These are phyloP conservation scores for Benitochromis conjunctus DNA, from an alignment of 2,113 vertebrate genomes.

Conservation along the genomic window DNA sequence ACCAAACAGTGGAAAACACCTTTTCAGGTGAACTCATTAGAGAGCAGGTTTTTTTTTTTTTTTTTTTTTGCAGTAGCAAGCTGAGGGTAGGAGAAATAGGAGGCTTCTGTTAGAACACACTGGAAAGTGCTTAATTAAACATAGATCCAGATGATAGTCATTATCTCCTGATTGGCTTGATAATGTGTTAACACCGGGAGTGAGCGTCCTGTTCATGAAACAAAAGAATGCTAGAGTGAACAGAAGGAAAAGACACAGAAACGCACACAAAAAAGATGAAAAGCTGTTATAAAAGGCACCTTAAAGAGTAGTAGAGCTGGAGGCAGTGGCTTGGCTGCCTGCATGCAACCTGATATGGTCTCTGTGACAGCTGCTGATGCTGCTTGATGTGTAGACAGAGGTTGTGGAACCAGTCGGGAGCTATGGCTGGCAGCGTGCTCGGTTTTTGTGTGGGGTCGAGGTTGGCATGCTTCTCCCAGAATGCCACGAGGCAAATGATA, in stretches of 20 bases:
- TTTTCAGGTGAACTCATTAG: slow-evolving; percentile 72
- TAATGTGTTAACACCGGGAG: slow-evolving; percentile 21
- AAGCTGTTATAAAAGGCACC: slow-evolving; percentile 31
- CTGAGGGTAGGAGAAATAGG: slow-evolving; percentile 52
- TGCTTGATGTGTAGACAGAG: slow-evolving; percentile 45
- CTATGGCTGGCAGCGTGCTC: background rate
- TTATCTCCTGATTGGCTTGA: slow-evolving; percentile 73
- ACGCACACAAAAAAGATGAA: slow-evolving; percentile 16
- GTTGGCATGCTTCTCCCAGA: slow-evolving; percentile 21
- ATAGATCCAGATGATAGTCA: slow-evolving; percentile 66
- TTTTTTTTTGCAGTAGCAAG: slow-evolving; percentile 45
- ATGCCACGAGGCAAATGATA: slow-evolving; percentile 49
- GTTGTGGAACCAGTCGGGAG: slow-evolving; percentile 41
- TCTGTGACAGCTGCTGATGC: slow-evolving; percentile 58
- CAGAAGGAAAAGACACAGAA: background rate
- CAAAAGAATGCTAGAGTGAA: background rate
- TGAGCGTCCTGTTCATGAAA: background rate
- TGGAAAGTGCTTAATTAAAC: slow-evolving; percentile 72
- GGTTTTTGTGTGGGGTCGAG: background rate
- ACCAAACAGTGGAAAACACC: slow-evolving; percentile 83
- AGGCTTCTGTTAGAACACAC: slow-evolving; percentile 26
- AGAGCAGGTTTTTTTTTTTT: slow-evolving; percentile 45
- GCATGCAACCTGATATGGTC: slow-evolving; percentile 49
- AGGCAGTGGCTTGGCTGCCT: slow-evolving; percentile 33
- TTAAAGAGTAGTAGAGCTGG: slow-evolving; percentile 21